Evolutionary conservation across 92 coral and sea anemone genomes (phyloP).

Genomic region (Bergia puertoricense): DNA sequence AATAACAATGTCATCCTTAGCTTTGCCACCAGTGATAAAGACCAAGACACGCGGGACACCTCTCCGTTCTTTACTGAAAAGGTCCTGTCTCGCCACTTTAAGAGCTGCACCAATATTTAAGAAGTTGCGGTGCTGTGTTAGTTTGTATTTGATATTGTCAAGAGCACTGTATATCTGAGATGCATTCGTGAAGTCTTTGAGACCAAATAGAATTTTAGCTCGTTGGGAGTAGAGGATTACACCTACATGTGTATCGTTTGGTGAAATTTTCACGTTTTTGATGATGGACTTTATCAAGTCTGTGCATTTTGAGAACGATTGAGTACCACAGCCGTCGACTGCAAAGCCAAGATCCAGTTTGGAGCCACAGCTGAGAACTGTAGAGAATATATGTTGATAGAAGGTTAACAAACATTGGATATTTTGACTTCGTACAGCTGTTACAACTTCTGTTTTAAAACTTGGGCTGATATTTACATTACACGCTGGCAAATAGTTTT

Average conservation of each 20-base stretch:
- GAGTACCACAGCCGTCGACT: constrained; percentile 66
- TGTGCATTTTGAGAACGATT: constrained; percentile 47
- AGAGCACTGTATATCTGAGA: constrained; percentile 48
- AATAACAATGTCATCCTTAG: constrained; percentile 54
- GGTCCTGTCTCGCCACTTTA: constrained; percentile 45
- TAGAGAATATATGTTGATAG: background rate
- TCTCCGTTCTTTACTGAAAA: constrained; percentile 58
- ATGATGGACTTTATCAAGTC: constrained; percentile 58
- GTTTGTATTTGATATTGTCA: constrained; percentile 45
- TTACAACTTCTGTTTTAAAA: too few species aligned
- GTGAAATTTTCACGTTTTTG: constrained; percentile 45
- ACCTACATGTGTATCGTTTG: constrained; percentile 59
- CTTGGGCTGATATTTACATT: too few species aligned
- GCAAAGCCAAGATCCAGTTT: constrained; percentile 63
- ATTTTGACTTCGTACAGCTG: too few species aligned
- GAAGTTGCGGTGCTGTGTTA: constrained; percentile 8
- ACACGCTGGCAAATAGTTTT: too few species aligned
- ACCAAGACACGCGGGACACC: constrained; percentile 55
- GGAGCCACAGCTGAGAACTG: constrained; percentile 41
- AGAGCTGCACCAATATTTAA: constrained; percentile 68
- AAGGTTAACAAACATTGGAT: background rate
- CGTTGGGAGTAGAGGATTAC: constrained; percentile 57
- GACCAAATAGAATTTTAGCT: constrained; percentile 59
- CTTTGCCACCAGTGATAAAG: constrained; percentile 64
- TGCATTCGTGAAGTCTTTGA: constrained; percentile 39